These are phyloP conservation scores for Ganaspis sp. DNA, from an alignment of 1,140 invertebrate species.

Conservation along the genomic window DNA sequence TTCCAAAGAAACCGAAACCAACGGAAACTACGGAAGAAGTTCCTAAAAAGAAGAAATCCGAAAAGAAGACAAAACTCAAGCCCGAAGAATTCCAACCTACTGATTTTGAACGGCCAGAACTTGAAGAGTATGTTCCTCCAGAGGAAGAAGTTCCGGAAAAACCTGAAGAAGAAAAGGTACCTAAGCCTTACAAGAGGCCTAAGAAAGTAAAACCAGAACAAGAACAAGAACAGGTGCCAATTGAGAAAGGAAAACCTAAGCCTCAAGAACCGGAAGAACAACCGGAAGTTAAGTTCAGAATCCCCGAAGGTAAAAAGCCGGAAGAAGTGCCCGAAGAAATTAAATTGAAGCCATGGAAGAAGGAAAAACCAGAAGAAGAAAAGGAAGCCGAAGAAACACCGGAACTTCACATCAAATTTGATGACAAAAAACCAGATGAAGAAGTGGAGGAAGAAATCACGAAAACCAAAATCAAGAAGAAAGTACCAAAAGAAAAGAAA, in stretches of 20 bases:
- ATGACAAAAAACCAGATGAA: conserved; percentile 3
- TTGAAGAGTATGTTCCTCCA: conserved; percentile 65
- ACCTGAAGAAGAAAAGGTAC: conserved; percentile 68
- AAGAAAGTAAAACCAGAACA: conserved; percentile 77
- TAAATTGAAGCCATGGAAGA: conserved; percentile 77
- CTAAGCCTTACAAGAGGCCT: conserved; percentile 71
- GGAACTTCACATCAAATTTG: not conserved
- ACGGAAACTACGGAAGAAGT: conserved; percentile 57
- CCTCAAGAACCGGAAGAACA: conserved; percentile 74
- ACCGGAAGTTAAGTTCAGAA: conserved; percentile 78
- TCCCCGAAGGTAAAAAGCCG: conserved; percentile 75
- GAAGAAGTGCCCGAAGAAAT: conserved; percentile 77
- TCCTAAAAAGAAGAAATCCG: conserved; percentile 55
- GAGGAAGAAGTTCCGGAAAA: conserved; percentile 68
- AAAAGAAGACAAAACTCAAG: conserved; percentile 62
- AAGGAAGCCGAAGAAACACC: not conserved
- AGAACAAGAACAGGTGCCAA: conserved; percentile 73
- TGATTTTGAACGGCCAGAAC: conserved; percentile 74
- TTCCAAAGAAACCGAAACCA: conserved; percentile 60
- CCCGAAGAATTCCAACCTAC: conserved; percentile 70
- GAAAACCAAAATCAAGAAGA: not conserved
- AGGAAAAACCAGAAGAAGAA: conserved; percentile 64
- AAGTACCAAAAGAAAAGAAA: conserved; percentile 35
- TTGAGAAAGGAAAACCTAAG: conserved; percentile 78
- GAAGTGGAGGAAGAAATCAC: conserved; percentile 52